These are phyloP conservation scores for Colaptes auratus DNA, from an alignment of 2,113 vertebrate genomes.

Conservation along the genomic window DNA sequence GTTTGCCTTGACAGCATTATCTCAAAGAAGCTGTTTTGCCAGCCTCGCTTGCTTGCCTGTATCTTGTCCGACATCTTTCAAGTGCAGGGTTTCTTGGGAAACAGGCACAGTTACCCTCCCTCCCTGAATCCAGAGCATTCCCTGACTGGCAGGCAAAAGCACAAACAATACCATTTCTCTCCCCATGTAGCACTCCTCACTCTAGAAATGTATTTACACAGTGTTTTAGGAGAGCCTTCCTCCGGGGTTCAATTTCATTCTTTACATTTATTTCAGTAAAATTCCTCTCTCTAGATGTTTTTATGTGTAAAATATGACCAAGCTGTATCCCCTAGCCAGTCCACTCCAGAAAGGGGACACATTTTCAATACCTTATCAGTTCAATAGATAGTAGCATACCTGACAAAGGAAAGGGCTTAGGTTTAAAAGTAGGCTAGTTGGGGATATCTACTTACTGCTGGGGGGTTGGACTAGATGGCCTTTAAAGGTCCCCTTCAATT, in stretches of 20 bases:
- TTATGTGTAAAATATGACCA: neutral
- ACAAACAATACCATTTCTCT: neutral
- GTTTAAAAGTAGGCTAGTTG: too few relatives aligned
- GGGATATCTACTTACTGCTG: too few relatives aligned
- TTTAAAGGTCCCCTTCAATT: too few relatives aligned
- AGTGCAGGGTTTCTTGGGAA: neutral
- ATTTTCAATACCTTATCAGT: neutral
- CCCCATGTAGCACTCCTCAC: neutral
- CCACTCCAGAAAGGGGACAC: neutral
- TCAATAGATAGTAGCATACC: neutral
- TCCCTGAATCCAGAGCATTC: neutral
- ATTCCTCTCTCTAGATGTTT: neutral
- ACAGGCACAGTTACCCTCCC: neutral
- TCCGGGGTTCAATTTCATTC: neutral
- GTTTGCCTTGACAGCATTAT: neutral
- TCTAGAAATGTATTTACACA: neutral
- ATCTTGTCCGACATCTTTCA: neutral
- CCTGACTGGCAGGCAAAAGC: neutral
- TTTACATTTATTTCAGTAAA: neutral
- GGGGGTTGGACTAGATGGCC: too few relatives aligned
- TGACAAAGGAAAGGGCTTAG: neutral
- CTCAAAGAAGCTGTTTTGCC: conserved; percentile 5
- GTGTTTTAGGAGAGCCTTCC: neutral
- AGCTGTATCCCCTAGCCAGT: neutral
- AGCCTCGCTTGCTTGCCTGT: neutral